Percentiles rank a stretch among this genome's conserved stretches.
phyloP scores from a whole-genome alignment of 2,888 invertebrate genomes.

The Mamestra brassicae region DNA sequence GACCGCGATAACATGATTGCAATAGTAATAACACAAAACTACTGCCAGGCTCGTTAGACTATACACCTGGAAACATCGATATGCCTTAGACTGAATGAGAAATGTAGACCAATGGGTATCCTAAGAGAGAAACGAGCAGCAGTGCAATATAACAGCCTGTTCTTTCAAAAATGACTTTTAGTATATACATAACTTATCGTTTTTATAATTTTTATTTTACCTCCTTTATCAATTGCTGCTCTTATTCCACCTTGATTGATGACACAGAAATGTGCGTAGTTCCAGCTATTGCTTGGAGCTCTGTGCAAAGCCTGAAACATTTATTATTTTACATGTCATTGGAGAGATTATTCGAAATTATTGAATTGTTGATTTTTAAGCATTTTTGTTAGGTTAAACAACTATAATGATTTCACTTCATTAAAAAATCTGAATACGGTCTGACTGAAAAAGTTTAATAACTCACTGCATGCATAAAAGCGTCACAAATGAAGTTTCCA shows the following conservation, averaged over 20 bases:
- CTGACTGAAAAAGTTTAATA: not conserved
- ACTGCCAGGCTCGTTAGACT: too few relatives aligned
- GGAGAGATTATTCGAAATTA: too few relatives aligned
- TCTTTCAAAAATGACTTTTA: not conserved
- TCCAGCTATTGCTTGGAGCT: constrained; percentile 91
- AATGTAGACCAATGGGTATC: not conserved
- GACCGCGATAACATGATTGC: not conserved
- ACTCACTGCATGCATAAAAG: constrained; percentile 92
- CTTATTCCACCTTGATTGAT: constrained; percentile 94
- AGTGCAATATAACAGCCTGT: not conserved
- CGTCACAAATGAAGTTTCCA: constrained; percentile 94
- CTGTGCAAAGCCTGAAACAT: constrained; percentile 84
- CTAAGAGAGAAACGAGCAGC: too few relatives aligned
- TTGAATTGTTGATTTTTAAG: too few relatives aligned
- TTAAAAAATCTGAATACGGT: not conserved
- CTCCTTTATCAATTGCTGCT: constrained; percentile 91
- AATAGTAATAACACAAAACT: not conserved
- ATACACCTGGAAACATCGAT: not conserved
- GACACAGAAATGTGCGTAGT: constrained; percentile 92
- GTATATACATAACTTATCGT: not conserved
- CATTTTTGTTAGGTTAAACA: too few relatives aligned
- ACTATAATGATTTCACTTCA: too few relatives aligned
- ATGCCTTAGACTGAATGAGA: not conserved
- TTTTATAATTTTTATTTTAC: constrained; percentile 79
- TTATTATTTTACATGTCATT: not conserved